Percentiles rank a stretch among this genome's conserved stretches.
These are phyloP conservation scores for Hippocampus comes DNA, from an alignment of 2,113 vertebrate species.

Conservation along the genomic window DNA sequence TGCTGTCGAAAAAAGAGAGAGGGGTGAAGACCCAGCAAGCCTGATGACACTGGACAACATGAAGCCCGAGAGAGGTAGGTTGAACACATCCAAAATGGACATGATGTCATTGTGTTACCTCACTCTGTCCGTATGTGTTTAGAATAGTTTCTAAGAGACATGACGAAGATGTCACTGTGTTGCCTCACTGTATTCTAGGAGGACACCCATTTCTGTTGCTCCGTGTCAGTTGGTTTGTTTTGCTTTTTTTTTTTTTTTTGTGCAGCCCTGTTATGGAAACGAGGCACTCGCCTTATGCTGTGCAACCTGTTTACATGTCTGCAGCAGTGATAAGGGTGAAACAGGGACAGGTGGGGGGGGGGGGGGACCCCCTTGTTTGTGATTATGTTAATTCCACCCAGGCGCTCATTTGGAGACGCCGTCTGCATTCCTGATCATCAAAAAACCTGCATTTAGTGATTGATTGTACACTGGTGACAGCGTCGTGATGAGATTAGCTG, in stretches of 20 bases:
- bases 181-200: conserved; percentile 10
- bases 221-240: conserved; percentile 30
- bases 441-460: conserved; percentile 18
- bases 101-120: conserved; percentile 26
- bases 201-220: conserved; percentile 25
- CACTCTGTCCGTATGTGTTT: background rate
- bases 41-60: conserved; percentile 79
- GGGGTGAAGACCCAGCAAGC: conserved; percentile 35
- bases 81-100: conserved; percentile 11
- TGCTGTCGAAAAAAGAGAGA: conserved; percentile 27
- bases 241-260: background rate
- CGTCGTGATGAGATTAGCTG: conserved; percentile 51
- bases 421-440: conserved; percentile 8
- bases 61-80: conserved; percentile 94
- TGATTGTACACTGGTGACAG: conserved; percentile 26
- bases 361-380: conserved; percentile 37
- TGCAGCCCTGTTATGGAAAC: conserved; percentile 51
- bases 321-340: conserved; percentile 40
- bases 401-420: conserved; percentile 24
- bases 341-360: conserved; percentile 25
- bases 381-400: conserved; percentile 32
- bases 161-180: conserved; percentile 52
- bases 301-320: conserved; percentile 61
- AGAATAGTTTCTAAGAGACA: conserved; percentile 19
- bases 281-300: conserved; percentile 49